A percentile compares a stretch with the other conserved stretches of the same genome.
phyloP scores from a whole-genome alignment of 2,888 invertebrate genomes.

The Oscheius sp. region DNA sequence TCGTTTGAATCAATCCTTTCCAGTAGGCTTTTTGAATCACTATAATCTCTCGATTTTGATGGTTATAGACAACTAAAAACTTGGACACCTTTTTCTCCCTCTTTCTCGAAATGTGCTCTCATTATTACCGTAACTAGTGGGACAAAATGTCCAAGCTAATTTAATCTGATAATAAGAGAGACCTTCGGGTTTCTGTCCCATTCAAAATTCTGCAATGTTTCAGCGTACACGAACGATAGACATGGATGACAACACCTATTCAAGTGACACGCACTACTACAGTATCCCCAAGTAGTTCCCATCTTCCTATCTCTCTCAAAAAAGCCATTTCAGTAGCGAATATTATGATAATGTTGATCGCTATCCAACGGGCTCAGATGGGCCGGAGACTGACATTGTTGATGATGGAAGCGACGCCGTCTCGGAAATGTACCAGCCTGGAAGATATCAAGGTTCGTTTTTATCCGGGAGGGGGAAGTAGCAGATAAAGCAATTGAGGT shows the following conservation, averaged over 20 bases:
- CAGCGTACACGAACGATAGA: neutral
- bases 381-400: conserved; percentile 27
- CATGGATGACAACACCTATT: neutral
- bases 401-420: conserved; percentile 29
- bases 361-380: neutral
- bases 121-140: no score
- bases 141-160: no score
- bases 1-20: neutral
- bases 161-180: no score
- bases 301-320: neutral
- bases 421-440: conserved; percentile 28
- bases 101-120: no score
- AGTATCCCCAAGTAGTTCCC: conserved; percentile 2
- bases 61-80: no score
- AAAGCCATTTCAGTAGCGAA: neutral
- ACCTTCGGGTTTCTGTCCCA: no score
- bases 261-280: neutral
- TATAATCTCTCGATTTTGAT: no score
- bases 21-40: no score
- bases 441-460: conserved; percentile 8
- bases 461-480: no score
- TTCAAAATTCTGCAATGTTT: neutral
- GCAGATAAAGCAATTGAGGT: no score
- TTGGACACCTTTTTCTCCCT: no score
- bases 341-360: conserved; percentile 15